phyloP scores from a whole-genome alignment of 1,140 invertebrate genomes.

The Drosophila nikananu region DNA sequence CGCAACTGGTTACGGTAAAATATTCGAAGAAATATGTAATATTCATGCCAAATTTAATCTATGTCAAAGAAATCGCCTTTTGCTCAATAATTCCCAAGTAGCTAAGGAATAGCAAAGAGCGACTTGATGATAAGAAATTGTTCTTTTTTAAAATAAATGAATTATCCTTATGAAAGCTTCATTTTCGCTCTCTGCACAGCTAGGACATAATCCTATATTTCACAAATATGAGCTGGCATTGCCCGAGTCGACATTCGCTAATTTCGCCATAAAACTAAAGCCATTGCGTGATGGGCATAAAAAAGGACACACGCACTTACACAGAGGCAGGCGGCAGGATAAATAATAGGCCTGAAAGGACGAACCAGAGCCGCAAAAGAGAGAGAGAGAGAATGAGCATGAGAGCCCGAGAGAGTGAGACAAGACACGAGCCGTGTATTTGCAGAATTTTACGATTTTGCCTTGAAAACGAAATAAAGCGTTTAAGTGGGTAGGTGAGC shows the following conservation, averaged over 20 bases:
- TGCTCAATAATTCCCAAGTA: neutral
- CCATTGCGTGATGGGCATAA: slow-evolving; percentile 74
- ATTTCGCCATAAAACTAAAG: slow-evolving; percentile 79
- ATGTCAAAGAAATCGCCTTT: too few species aligned
- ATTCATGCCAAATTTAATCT: too few species aligned
- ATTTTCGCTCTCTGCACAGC: slow-evolving; percentile 10
- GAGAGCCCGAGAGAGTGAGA: slow-evolving; percentile 12
- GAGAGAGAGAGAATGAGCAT: neutral
- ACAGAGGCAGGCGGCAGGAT: slow-evolving; percentile 23
- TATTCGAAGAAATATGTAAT: too few species aligned
- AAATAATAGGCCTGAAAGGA: slow-evolving; percentile 51
- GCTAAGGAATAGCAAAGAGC: too few species aligned
- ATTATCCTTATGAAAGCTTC: neutral
- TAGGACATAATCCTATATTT: slow-evolving; percentile 47
- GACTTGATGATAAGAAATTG: too few species aligned
- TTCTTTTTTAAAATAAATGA: neutral
- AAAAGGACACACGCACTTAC: slow-evolving; percentile 43
- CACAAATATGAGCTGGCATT: slow-evolving; percentile 52
- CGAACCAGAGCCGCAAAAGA: slow-evolving; percentile 17
- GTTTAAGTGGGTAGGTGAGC: slow-evolving; percentile 35
- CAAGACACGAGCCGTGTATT: slow-evolving; percentile 47
- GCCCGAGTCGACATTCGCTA: slow-evolving; percentile 59
- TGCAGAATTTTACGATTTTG: slow-evolving; percentile 65
- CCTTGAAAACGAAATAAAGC: slow-evolving; percentile 77
- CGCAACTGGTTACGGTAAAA: neutral